phyloP scores from a whole-genome alignment of 2,113 vertebrate genomes.

The Sorex fumeus region DNA sequence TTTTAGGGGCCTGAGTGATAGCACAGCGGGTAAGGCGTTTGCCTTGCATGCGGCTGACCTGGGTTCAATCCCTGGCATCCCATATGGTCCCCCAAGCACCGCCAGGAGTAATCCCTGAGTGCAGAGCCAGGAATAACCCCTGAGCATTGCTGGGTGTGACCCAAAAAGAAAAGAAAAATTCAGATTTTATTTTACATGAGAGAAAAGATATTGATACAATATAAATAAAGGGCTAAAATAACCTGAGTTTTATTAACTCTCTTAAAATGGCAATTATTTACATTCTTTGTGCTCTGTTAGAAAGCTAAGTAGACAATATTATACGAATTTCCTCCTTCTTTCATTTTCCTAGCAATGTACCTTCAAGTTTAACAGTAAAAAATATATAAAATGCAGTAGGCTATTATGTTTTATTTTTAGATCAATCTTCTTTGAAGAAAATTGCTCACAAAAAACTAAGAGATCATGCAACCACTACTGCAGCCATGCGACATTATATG shows the following conservation, averaged over 20 bases:
- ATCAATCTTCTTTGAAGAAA: slow-evolving; percentile 28
- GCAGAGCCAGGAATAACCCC: too few species aligned
- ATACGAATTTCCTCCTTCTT: not conserved
- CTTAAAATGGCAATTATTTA: not conserved
- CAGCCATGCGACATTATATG: too few species aligned
- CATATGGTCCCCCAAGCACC: too few species aligned
- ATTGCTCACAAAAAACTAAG: not conserved
- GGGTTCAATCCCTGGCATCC: too few species aligned
- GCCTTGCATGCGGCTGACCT: too few species aligned
- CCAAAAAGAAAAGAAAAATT: too few species aligned
- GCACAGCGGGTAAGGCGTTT: too few species aligned
- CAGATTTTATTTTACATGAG: not conserved
- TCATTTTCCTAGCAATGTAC: not conserved
- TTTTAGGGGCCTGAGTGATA: too few species aligned
- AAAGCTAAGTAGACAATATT: not conserved
- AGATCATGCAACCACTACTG: too few species aligned
- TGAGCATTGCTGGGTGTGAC: too few species aligned
- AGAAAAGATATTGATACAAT: not conserved
- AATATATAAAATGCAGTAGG: not conserved
- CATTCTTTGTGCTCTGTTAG: not conserved
- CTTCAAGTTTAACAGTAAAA: not conserved
- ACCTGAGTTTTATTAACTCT: not conserved
- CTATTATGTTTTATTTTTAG: not conserved
- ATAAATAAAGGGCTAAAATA: not conserved
- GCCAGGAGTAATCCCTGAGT: too few species aligned